phyloP scores from a whole-genome alignment of 2,113 vertebrate species.

The Ciconia boyciana region DNA sequence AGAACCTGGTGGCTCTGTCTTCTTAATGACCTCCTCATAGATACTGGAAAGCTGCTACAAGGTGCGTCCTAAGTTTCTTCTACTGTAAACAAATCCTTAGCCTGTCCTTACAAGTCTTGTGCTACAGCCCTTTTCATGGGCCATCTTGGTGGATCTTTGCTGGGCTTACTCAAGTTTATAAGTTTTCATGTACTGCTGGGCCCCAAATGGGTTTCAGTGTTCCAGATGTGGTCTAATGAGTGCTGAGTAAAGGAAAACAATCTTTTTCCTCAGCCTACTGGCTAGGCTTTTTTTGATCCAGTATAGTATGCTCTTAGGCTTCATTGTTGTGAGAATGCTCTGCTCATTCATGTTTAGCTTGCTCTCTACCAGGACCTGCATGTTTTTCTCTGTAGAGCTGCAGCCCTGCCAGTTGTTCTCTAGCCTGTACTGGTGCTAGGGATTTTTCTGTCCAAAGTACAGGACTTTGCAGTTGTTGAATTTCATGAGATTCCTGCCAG shows the following conservation, averaged over 20 bases:
- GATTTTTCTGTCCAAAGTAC: background rate
- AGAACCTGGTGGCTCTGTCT: background rate
- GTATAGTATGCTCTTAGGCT: background rate
- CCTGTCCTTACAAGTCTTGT: background rate
- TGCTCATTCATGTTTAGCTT: background rate
- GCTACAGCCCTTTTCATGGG: background rate
- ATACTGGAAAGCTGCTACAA: background rate
- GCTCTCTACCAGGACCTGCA: accelerated
- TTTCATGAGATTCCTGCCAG: background rate
- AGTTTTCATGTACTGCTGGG: background rate
- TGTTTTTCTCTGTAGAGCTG: background rate
- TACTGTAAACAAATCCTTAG: background rate
- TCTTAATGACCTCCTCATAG: background rate
- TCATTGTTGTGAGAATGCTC: background rate
- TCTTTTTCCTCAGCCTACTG: background rate
- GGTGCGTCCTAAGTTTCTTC: background rate
- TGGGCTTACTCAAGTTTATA: background rate
- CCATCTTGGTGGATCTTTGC: background rate
- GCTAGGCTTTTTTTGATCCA: background rate
- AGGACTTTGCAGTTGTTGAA: background rate
- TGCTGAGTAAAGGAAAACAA: background rate
- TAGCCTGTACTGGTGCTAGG: background rate
- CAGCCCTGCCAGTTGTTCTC: background rate
- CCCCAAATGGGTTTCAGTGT: accelerated
- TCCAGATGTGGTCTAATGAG: background rate